Conservation (phyloP, 2,113 vertebrate species). For the Chroicocephalus ridibundus region DNA sequence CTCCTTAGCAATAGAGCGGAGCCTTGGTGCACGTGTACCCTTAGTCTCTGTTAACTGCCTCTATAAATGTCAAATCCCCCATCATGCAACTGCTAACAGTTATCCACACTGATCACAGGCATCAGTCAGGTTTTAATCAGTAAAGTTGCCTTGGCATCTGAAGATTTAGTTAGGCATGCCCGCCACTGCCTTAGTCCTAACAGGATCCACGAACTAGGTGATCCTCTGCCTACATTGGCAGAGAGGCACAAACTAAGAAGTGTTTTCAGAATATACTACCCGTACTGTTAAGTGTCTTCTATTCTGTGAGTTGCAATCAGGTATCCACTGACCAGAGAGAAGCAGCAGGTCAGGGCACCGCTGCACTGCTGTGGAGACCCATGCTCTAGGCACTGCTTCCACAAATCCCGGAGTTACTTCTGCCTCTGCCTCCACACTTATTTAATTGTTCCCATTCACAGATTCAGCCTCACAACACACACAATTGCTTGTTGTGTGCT, state of each 20-base stretch:
- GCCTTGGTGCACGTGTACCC: neutral
- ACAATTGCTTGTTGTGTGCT: neutral
- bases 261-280: neutral
- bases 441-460: neutral
- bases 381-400: neutral
- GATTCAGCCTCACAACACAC: neutral
- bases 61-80: neutral
- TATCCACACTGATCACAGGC: neutral
- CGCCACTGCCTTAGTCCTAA: neutral
- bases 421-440: neutral
- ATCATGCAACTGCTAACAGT: neutral
- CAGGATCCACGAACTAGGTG: neutral
- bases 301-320: neutral
- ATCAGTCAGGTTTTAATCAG: neutral
- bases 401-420: neutral
- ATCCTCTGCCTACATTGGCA: neutral
- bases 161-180: neutral
- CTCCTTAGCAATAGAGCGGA: neutral
- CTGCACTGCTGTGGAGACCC: neutral
- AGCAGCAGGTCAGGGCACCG: neutral
- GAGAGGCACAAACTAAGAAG: neutral
- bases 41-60: neutral
- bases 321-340: neutral
- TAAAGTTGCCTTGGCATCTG: neutral
- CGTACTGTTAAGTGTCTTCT: neutral